Conservation (phyloP, 37 sponge, comb jelly and placozoan genomes). For the Lycopodina hypogea region DNA sequence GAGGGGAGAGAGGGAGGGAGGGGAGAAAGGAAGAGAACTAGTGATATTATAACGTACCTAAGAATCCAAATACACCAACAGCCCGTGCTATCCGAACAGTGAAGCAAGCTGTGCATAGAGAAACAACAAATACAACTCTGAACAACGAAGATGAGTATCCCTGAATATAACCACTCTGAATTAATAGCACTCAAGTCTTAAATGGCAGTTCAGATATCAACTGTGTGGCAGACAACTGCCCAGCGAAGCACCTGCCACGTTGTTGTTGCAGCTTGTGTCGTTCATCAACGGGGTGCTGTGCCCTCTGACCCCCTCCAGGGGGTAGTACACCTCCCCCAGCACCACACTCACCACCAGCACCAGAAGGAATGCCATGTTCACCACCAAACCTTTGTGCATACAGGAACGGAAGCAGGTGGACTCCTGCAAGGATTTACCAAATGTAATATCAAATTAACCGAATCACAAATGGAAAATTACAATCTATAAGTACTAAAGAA, state of each 20-base stretch:
- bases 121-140: background rate
- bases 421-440: slow-evolving; percentile 41
- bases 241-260: slow-evolving; percentile 24
- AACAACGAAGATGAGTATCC: background rate
- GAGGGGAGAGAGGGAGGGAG: too few relatives aligned
- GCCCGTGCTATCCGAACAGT: slow-evolving; percentile 43
- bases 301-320: slow-evolving; percentile 37
- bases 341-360: slow-evolving; percentile 54
- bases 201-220: too few relatives aligned
- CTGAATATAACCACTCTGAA: too few relatives aligned
- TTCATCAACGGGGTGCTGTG: background rate
- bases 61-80: slow-evolving; percentile 75
- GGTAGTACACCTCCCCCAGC: slow-evolving; percentile 41
- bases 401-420: slow-evolving; percentile 33
- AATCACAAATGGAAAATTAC: too few relatives aligned
- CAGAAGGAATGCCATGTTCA: slow-evolving; percentile 34
- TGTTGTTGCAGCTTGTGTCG: slow-evolving; percentile 10
- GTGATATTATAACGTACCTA: slow-evolving; percentile 34
- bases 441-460: too few relatives aligned
- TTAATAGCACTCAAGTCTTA: too few relatives aligned
- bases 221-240: too few relatives aligned
- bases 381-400: slow-evolving; percentile 47
- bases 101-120: slow-evolving; percentile 26
- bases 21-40: background rate
- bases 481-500: too few relatives aligned